A percentile compares a stretch with the other conserved stretches of the same genome.
Conservation (phyloP, 2,797 vertebrate genomes). For the Characodon lateralis region DNA sequence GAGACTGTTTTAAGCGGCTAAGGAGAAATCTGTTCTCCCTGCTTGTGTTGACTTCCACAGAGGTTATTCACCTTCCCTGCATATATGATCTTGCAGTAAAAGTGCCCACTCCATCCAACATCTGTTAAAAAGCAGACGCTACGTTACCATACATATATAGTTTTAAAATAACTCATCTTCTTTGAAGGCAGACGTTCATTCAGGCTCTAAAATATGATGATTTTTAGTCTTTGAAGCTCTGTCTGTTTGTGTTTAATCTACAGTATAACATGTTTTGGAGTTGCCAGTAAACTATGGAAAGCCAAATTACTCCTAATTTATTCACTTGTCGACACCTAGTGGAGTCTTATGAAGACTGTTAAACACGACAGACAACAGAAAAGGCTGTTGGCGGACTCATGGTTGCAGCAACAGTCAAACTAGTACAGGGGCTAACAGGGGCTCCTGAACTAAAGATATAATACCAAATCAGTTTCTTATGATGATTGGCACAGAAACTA, state of each 20-base stretch:
- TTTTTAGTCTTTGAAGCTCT: not conserved
- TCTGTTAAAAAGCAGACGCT: not conserved
- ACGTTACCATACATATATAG: not conserved
- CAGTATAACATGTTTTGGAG: not conserved
- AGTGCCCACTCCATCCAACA: too few relatives aligned
- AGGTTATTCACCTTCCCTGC: not conserved
- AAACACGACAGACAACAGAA: not conserved
- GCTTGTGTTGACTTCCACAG: not conserved
- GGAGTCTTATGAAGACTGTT: not conserved
- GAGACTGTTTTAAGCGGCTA: too few relatives aligned
- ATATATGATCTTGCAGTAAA: not conserved
- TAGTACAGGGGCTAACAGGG: too few relatives aligned
- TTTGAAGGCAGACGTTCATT: not conserved
- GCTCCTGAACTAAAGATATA: too few relatives aligned
- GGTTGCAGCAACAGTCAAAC: too few relatives aligned
- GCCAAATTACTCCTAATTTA: not conserved
- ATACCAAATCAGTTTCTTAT: too few relatives aligned
- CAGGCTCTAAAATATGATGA: not conserved
- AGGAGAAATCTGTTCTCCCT: not conserved
- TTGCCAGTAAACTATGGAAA: not conserved
- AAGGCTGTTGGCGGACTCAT: not conserved
- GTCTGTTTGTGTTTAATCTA: not conserved
- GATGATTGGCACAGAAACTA: too few relatives aligned
- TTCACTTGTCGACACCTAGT: not conserved
- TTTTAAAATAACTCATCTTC: not conserved